Conservation (phyloP, 2,888 invertebrate species). For the Theristus sp. region DNA sequence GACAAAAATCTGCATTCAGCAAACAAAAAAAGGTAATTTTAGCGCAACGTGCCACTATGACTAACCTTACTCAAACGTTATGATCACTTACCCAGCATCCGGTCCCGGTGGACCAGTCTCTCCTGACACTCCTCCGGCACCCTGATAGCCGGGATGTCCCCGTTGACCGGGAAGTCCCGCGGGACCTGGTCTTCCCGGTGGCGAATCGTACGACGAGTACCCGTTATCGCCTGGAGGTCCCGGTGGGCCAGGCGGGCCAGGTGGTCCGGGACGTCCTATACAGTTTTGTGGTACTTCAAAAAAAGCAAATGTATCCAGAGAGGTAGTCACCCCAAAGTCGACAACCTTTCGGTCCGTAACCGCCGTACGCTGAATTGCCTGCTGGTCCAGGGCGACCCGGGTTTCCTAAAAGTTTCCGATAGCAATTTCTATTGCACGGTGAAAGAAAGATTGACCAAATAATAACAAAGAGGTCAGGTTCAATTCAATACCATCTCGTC, state of each 20-base stretch:
- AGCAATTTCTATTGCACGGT: no score
- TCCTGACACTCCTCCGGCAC: not conserved
- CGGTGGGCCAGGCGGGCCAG: not conserved
- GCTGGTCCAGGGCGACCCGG: not conserved
- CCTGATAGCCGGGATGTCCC: not conserved
- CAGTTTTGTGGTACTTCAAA: no score
- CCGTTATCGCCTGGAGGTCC: not conserved
- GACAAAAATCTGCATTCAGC: not conserved
- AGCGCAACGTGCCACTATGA: not conserved
- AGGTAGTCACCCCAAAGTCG: not conserved
- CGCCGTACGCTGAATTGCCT: not conserved
- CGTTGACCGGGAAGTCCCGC: not conserved
- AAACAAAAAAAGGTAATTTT: not conserved
- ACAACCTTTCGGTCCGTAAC: not conserved
- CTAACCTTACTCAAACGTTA: no score
- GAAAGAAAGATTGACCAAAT: no score
- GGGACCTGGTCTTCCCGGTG: not conserved
- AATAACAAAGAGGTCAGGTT: no score
- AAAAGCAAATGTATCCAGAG: no score
- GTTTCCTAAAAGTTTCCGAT: no score
- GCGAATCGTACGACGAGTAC: not conserved
- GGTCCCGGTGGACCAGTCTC: not conserved
- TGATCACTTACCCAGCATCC: not conserved
- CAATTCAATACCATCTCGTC: not conserved
- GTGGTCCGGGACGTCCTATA: no score